Base-by-base conservation (phyloP, 2,888 invertebrate species). In the Xanthorhoe designata region DNA sequence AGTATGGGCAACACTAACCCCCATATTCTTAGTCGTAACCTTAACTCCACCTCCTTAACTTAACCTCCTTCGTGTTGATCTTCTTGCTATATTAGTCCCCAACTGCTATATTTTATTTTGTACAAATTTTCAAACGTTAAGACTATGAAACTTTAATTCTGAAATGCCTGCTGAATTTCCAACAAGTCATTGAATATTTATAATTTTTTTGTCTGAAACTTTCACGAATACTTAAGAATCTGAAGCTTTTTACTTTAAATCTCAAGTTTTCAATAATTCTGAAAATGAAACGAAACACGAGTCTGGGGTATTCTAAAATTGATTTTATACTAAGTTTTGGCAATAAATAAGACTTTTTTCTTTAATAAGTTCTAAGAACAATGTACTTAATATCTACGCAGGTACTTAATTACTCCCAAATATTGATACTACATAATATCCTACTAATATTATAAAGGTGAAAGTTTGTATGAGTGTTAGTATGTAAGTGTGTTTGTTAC, bases 61-160 rank as follows among this genome's bases (percentile, higher is more conserved):
- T n/a, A n/a, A n/a, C n/a, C n/a, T n/a, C n/a, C n/a, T n/a, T n/a
- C n/a, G 42, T 13, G 8, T 42, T 42, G 13, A 42, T 3, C 42
- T 42, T 2, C 1, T 13, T 38, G 10, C 8, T 42, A 1, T 42
- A 42, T 42, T n/a, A 8, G 42, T 8, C 10, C 42, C 42, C 1
- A 42, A n/a, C 42, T 42, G 2, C 13, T 42, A 13, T n/a, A 42
- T 42, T 42, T 42, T 13, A 8, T 42, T 42, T 42, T 13, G 3
- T 17, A 17, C 38, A 0, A 42, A 13, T 42, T 47, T 47, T 47
- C 6, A 1, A 8, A 15, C 15, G 8, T 45, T 15, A 45, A 6
- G 0, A 15, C 47, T 18, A 57, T 66, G 17, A 10, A 57, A 57
- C 50, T 15, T 61, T 68, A 38, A 54, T 57, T 50, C 47, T 18